Evolutionary conservation across 2,797 vertebrate genomes (phyloP).

Genomic region (Hybognathus amarus): DNA sequence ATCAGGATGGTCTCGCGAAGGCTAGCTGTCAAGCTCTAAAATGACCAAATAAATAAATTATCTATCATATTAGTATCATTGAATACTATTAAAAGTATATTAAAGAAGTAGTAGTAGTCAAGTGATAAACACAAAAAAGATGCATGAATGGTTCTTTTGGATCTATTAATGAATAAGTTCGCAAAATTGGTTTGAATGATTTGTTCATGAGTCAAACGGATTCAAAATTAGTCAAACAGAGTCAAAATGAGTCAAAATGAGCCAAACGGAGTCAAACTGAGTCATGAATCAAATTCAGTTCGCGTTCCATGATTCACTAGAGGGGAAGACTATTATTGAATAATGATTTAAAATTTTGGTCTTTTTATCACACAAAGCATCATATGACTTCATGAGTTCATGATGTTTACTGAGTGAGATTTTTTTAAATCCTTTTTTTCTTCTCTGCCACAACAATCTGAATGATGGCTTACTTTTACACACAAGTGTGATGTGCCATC

Average conservation of each 20-base stretch:
- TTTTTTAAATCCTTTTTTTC: neutral
- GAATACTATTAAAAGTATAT: too few species aligned
- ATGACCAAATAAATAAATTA: neutral
- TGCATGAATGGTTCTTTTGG: neutral
- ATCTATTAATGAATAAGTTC: neutral
- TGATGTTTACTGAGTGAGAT: neutral
- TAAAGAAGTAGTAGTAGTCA: too few species aligned
- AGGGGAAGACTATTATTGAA: neutral
- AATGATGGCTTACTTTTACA: conserved; percentile 20
- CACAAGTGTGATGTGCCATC: conserved; percentile 38
- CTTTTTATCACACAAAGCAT: neutral
- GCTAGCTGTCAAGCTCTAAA: neutral
- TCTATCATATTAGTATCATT: too few species aligned
- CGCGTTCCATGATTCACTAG: neutral
- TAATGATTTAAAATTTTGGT: neutral
- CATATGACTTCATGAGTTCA: neutral
- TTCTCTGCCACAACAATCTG: conserved; percentile 13
- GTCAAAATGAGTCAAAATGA: neutral
- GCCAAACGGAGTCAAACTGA: neutral
- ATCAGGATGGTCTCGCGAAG: too few species aligned
- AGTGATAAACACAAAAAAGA: too few species aligned
- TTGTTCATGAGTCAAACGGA: neutral
- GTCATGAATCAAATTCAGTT: neutral
- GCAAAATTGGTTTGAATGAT: neutral
- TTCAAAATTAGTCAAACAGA: neutral